Evolutionary conservation across 2,113 vertebrate genomes (phyloP).

Genomic region (Bathybates hornii): DNA sequence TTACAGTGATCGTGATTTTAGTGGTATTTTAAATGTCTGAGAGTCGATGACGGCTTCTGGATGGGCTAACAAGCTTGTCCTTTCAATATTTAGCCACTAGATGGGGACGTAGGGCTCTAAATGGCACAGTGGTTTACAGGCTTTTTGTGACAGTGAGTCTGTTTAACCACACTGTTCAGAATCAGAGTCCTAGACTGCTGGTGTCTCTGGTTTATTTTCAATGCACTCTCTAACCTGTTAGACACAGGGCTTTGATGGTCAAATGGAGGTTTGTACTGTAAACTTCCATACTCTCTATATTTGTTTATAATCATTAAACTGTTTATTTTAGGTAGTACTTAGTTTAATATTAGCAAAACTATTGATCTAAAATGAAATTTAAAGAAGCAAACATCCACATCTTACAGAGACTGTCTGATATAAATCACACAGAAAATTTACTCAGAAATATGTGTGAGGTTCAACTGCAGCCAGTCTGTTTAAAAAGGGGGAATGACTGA

Average conservation of each 20-base stretch:
- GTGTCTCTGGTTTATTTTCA: not conserved
- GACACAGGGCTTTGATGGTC: not conserved
- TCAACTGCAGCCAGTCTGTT: too few species aligned
- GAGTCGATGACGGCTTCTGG: not conserved
- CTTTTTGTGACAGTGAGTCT: not conserved
- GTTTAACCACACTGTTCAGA: not conserved
- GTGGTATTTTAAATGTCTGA: not conserved
- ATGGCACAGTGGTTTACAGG: not conserved
- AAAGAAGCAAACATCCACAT: too few species aligned
- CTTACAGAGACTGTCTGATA: too few species aligned
- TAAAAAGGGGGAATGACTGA: too few species aligned
- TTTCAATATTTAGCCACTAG: not conserved
- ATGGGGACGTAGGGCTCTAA: not conserved
- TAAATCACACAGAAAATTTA: too few species aligned
- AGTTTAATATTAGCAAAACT: too few species aligned
- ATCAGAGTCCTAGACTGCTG: not conserved
- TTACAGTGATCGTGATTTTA: not conserved
- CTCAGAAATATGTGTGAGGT: too few species aligned
- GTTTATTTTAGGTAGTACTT: not conserved
- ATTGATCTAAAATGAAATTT: too few species aligned
- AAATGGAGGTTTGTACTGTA: not conserved
- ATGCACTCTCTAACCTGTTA: not conserved
- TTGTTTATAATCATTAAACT: not conserved
- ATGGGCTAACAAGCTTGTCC: too few species aligned
- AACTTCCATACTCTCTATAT: not conserved